Evolutionary conservation across 37 sponge, comb jelly and placozoan genomes (phyloP).

Genomic region (Bolinopsis microptera): DNA sequence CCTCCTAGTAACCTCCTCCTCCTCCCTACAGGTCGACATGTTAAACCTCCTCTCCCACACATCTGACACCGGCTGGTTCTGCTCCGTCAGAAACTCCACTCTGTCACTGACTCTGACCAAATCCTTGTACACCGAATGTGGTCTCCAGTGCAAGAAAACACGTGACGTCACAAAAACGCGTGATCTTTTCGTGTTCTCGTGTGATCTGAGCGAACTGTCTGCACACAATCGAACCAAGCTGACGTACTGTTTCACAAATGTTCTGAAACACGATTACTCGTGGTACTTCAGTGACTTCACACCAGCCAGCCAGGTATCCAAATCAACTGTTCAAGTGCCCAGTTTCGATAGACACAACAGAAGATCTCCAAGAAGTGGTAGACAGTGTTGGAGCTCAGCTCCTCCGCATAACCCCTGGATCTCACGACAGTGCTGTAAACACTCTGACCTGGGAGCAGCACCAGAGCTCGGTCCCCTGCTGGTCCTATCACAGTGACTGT

Average conservation of each 20-base stretch:
- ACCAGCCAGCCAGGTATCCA: not conserved
- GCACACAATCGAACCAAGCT: not conserved
- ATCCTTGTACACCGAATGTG: not conserved
- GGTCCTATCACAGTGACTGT: not conserved
- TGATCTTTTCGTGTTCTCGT: constrained; percentile 34
- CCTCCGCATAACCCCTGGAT: not conserved
- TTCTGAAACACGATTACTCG: constrained; percentile 31
- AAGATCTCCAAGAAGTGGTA: constrained; percentile 18
- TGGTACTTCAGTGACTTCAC: not conserved
- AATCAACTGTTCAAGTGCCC: not conserved
- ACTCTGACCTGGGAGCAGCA: not conserved
- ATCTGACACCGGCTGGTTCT: constrained; percentile 53
- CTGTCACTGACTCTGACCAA: constrained; percentile 5
- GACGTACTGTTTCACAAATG: constrained; percentile 15
- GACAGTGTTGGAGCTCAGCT: not conserved
- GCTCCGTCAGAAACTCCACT: not conserved
- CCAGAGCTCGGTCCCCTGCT: not conserved
- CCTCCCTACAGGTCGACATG: not conserved
- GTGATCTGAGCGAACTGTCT: not conserved
- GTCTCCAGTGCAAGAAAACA: constrained; percentile 42
- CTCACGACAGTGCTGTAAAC: not conserved
- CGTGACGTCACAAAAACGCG: constrained; percentile 27
- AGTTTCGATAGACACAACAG: not conserved
- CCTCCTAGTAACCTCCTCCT: too few species aligned
- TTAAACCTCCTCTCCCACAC: not conserved